Percentiles rank a stretch among this genome's conserved stretches.
Conservation (phyloP, 2,797 vertebrate genomes). For the Danio albolineatus region DNA sequence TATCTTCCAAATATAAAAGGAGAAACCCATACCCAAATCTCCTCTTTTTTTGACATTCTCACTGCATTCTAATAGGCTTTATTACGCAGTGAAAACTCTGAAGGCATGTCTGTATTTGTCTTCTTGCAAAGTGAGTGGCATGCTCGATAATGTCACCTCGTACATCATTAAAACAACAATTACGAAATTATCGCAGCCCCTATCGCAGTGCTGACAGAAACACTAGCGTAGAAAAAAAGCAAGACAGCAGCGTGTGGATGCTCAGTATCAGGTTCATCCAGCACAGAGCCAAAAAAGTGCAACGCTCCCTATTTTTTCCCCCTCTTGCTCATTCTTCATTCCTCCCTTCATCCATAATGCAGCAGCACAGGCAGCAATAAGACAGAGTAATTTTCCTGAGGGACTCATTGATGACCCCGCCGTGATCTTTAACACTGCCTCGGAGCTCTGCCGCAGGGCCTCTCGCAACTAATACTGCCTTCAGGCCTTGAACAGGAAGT, state of each 20-base stretch:
- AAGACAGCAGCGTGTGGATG: background rate
- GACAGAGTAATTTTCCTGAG: slow-evolving; percentile 55
- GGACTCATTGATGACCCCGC: slow-evolving; percentile 53
- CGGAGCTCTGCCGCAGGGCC: slow-evolving; percentile 13
- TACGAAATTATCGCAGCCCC: no score
- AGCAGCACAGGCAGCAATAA: slow-evolving; percentile 48
- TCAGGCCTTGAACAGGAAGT: slow-evolving; percentile 29
- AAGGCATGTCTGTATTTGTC: no score
- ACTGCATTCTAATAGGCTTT: no score
- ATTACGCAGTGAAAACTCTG: no score
- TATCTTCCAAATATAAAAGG: no score
- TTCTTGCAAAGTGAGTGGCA: no score
- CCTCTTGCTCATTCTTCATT: slow-evolving; percentile 32
- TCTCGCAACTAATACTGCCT: slow-evolving; percentile 30
- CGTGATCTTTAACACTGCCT: slow-evolving; percentile 49
- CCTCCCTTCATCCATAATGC: slow-evolving; percentile 49
- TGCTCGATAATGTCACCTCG: no score
- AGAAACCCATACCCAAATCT: no score
- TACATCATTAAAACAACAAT: no score
- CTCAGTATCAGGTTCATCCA: slow-evolving; percentile 48
- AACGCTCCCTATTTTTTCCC: slow-evolving; percentile 20
- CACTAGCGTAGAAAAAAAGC: background rate
- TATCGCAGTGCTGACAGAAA: slow-evolving; percentile 5
- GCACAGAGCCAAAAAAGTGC: slow-evolving; percentile 6
- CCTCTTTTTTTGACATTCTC: no score